Base-by-base conservation (phyloP, 2,888 invertebrate genomes). In the Archips xylosteana region DNA sequence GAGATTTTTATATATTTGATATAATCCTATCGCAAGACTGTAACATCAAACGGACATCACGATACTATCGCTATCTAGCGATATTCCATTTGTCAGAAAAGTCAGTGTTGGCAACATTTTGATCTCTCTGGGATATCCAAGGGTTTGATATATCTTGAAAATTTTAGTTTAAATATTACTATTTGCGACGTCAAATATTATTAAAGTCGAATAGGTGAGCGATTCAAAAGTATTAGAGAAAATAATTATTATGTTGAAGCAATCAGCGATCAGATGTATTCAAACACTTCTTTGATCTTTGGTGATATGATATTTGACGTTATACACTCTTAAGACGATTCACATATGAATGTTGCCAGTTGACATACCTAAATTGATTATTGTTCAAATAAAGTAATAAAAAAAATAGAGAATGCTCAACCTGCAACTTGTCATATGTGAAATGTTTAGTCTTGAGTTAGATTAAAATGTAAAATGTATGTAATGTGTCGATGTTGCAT, bases 401-500 rank as follows among this genome's bases (percentile, higher is more conserved):
- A 12, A 3, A 3, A 45, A 45, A 12, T 45, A 45, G 45, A 0
- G 12, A 49, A n/a, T 49, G 13, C 45, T 3, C 54, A 23, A 54
- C 23, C 9, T 54, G 49, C n/a, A 13, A 54, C 8, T 15, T 23
- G 23, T 54, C 54, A 54, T 13, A 54, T 54, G 9, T 54, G 54
- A 15, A 54, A 5, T 49, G 49, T 47, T 47, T 12, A 47, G 45
- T 13, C 49, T 49, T 6, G 5, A 5, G 12, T 12, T 45, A 2
- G 45, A 49, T n/a, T 49, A 49, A 45, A 36, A 39, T 39, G 3
- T 45, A 2, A n/a, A 36, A 60, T 36, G 36, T 36, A 36, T 8
- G 3, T 60, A 60, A 39, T 67, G 23, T 67, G 2, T 71, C 51
- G 57, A 59, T 76, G 70, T 76, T 70, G 75, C 71, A 65, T 75